Evolutionary conservation across 2,113 vertebrate species (phyloP).

Genomic region (Ammospiza nelsoni): DNA sequence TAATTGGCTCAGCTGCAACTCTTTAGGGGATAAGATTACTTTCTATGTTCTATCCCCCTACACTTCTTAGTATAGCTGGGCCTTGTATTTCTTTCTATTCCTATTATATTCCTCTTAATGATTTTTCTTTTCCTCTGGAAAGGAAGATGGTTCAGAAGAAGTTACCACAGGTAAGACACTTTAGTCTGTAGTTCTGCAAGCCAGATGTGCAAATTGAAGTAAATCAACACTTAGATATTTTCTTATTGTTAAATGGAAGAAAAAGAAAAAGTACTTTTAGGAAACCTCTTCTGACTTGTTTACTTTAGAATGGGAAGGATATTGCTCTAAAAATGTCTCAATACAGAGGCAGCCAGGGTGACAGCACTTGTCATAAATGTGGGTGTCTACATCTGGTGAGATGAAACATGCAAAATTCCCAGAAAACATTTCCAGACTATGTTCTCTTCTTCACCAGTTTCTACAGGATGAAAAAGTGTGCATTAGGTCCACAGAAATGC

Average conservation of each 20-base stretch:
- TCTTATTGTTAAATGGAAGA: neutral
- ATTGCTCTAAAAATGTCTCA: neutral
- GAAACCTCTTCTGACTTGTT: neutral
- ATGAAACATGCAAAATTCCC: neutral
- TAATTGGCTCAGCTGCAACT: too few relatives aligned
- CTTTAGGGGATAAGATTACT: too few relatives aligned
- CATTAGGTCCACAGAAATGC: neutral
- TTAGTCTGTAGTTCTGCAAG: neutral
- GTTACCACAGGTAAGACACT: rapidly evolving
- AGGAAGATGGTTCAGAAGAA: neutral
- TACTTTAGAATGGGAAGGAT: neutral
- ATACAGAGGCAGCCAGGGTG: neutral
- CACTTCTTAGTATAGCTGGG: neutral
- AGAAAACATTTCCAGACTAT: neutral
- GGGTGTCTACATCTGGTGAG: neutral
- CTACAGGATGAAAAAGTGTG: neutral
- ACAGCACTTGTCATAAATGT: neutral
- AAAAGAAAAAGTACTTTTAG: neutral
- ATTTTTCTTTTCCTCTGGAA: neutral
- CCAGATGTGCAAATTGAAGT: neutral
- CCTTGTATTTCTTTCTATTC: neutral
- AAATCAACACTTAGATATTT: neutral
- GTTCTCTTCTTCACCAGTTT: neutral
- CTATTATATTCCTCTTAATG: neutral
- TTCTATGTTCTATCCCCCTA: too few relatives aligned